These are phyloP conservation scores for Dryas iulia DNA, from an alignment of 1,140 invertebrate genomes.

Conservation along the genomic window DNA sequence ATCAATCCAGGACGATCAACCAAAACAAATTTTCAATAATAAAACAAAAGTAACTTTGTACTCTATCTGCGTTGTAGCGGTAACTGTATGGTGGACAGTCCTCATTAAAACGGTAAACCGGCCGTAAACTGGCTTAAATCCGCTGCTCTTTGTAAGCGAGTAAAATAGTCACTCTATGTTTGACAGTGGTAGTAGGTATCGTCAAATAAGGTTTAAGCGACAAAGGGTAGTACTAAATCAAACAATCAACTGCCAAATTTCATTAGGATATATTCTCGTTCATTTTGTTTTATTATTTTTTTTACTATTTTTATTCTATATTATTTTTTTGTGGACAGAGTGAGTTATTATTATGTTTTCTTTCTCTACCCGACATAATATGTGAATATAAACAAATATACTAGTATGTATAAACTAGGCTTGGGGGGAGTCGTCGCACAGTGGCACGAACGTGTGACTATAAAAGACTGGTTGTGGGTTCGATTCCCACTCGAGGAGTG, in stretches of 20 bases:
- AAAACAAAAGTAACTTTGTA: background rate
- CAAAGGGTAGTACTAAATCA: background rate
- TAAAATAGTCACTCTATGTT: slow-evolving; percentile 2
- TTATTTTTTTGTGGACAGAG: background rate
- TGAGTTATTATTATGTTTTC: background rate
- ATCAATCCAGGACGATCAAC: too few species aligned
- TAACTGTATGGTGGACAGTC: background rate
- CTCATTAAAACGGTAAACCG: slow-evolving; percentile 5
- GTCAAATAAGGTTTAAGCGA: background rate
- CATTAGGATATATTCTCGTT: background rate
- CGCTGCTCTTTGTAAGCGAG: slow-evolving; percentile 6
- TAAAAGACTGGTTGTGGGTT: too few species aligned
- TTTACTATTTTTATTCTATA: background rate
- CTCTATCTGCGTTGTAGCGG: background rate
- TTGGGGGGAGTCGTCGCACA: too few species aligned
- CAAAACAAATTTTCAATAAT: too few species aligned
- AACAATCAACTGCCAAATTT: background rate
- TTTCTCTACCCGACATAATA: too few species aligned
- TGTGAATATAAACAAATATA: too few species aligned
- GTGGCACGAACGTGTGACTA: too few species aligned
- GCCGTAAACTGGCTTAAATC: slow-evolving; percentile 7
- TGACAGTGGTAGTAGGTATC: background rate
- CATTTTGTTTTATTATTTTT: background rate
- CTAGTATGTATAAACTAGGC: too few species aligned
- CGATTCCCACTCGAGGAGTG: too few species aligned